A percentile compares a stretch with the other conserved stretches of the same genome.
Evolutionary conservation across 2,113 vertebrate species (phyloP).

Genomic region (Eolophus roseicapilla): DNA sequence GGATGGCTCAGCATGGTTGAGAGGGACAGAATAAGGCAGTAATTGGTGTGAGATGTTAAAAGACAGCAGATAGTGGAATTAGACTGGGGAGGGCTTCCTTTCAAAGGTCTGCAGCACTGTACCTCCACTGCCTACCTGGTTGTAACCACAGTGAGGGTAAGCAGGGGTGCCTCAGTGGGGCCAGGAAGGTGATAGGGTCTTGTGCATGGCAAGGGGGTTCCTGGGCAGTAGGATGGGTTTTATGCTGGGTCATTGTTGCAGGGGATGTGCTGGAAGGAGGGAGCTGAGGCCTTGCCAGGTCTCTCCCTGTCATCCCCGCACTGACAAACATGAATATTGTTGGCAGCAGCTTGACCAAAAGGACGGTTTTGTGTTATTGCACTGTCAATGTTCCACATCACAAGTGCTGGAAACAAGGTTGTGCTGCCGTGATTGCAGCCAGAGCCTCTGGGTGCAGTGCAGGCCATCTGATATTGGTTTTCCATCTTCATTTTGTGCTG

Average conservation of each 20-base stretch:
- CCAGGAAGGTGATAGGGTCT: neutral
- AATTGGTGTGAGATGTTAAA: neutral
- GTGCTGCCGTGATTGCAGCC: neutral
- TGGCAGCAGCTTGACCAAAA: neutral
- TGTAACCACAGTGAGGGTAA: neutral
- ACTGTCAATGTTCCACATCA: neutral
- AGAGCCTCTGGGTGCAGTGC: neutral
- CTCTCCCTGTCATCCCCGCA: neutral
- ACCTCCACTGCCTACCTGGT: neutral
- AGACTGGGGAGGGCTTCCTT: neutral
- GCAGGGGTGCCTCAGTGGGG: neutral
- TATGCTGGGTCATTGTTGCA: no score
- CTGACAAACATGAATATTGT: fast-evolving
- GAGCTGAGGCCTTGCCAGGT: neutral
- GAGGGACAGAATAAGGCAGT: neutral
- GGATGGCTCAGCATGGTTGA: neutral
- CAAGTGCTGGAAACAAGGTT: neutral
- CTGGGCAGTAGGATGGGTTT: neutral
- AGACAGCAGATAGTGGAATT: neutral
- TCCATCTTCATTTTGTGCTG: neutral
- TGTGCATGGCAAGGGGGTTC: neutral
- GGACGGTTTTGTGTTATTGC: neutral
- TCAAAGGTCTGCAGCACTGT: neutral
- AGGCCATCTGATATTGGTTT: neutral
- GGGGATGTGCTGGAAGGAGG: neutral